A percentile compares a stretch with the other conserved stretches of the same genome.
These are phyloP conservation scores for Petaurus breviceps DNA, from an alignment of 2,113 vertebrate genomes.

Conservation along the genomic window DNA sequence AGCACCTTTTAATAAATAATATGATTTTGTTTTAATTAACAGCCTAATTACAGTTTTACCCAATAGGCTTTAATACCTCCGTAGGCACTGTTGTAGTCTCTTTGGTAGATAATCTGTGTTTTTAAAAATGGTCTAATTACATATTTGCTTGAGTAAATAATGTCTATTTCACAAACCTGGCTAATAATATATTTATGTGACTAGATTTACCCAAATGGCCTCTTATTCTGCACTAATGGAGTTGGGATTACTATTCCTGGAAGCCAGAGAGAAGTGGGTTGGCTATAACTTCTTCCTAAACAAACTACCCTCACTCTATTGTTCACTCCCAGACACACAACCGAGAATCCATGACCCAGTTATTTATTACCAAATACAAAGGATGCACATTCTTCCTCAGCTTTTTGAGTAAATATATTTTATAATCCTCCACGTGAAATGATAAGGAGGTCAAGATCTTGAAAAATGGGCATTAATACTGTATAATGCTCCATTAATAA, in stretches of 20 bases:
- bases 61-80: conserved; percentile 72
- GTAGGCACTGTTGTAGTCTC: conserved; percentile 69
- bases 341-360: conserved; percentile 52
- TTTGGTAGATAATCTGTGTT: conserved; percentile 65
- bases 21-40: conserved; percentile 78
- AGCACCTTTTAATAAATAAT: conserved; percentile 74
- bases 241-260: conserved; percentile 56
- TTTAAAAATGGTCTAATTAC: conserved; percentile 73
- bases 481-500: conserved; percentile 60
- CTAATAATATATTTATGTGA: conserved; percentile 74
- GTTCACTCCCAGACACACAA: conserved; percentile 47
- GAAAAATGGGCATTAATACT: conserved; percentile 59
- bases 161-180: conserved; percentile 71
- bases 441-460: conserved; percentile 34
- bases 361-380: conserved; percentile 56
- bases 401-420: conserved; percentile 43
- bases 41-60: conserved; percentile 70
- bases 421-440: neutral
- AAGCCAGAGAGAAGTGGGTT: conserved; percentile 53
- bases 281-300: conserved; percentile 46
- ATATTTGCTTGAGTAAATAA: conserved; percentile 77
- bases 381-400: conserved; percentile 50
- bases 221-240: conserved; percentile 77
- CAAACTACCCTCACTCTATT: conserved; percentile 12
- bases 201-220: conserved; percentile 72